A percentile compares a stretch with the other conserved stretches of the same genome.
These are phyloP conservation scores for Drosophila ironensis DNA, from an alignment of 1,140 invertebrate species.

Conservation along the genomic window DNA sequence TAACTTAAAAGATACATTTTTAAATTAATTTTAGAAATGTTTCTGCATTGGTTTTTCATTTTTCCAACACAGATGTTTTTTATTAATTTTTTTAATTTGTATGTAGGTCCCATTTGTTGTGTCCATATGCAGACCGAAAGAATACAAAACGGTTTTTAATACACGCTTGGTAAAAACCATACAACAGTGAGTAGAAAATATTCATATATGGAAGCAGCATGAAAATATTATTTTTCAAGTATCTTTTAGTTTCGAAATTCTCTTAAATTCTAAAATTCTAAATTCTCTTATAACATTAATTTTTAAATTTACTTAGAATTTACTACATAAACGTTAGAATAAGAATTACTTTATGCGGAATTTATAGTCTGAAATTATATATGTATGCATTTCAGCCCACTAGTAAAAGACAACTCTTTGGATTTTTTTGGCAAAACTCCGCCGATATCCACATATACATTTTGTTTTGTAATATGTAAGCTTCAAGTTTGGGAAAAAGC, in stretches of 20 bases:
- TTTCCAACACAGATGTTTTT: too few relatives aligned
- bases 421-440: neutral
- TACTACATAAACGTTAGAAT: too few relatives aligned
- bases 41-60: too few relatives aligned
- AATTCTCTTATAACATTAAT: too few relatives aligned
- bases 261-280: too few relatives aligned
- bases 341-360: too few relatives aligned
- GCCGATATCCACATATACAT: neutral
- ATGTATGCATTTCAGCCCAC: neutral
- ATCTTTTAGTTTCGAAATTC: too few relatives aligned
- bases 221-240: too few relatives aligned
- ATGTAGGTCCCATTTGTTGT: conserved; percentile 85
- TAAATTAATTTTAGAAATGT: neutral
- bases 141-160: conserved; percentile 86
- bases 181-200: conserved; percentile 84
- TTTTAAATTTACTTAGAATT: too few relatives aligned
- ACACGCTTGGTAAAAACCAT: conserved; percentile 84
- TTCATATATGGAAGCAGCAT: too few relatives aligned
- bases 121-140: conserved; percentile 85
- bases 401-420: neutral
- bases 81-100: neutral
- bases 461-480: neutral
- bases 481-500: neutral
- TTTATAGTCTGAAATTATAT: neutral
- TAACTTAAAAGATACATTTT: neutral